Percentiles rank a stretch among this genome's conserved stretches.
Conservation (phyloP, 2,888 invertebrate species). For the Polydesmus complanatus region DNA sequence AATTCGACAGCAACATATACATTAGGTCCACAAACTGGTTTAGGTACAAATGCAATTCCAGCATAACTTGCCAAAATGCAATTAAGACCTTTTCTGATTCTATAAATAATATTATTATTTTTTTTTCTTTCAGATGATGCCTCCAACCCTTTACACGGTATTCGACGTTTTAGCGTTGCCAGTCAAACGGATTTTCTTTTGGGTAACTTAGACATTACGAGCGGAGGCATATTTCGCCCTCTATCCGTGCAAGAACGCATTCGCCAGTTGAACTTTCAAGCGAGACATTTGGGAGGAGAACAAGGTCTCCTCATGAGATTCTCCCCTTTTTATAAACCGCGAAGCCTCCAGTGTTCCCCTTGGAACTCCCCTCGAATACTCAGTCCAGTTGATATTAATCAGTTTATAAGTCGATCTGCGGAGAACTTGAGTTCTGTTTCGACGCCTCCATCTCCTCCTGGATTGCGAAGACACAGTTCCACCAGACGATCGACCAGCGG, state of each 20-base stretch:
- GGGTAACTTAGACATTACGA: conserved; percentile 32
- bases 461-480: conserved; percentile 25
- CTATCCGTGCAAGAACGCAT: conserved; percentile 37
- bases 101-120: not conserved
- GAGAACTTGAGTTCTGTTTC: conserved; percentile 31
- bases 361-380: conserved; percentile 38
- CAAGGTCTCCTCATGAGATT: conserved; percentile 18
- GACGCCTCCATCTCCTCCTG: conserved; percentile 21
- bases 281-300: conserved; percentile 36
- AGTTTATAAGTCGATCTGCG: conserved; percentile 35
- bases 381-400: conserved; percentile 36
- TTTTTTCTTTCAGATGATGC: conserved; percentile 11
- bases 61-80: not conserved
- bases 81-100: not conserved
- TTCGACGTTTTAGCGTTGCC: conserved; percentile 33
- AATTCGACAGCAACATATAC: not conserved
- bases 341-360: conserved; percentile 33
- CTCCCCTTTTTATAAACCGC: conserved; percentile 21
- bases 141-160: conserved; percentile 12
- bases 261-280: conserved; percentile 36
- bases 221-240: conserved; percentile 30
- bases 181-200: conserved; percentile 36
- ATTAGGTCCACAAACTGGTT: not conserved
- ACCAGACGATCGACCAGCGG: conserved; percentile 12
- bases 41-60: too few species aligned